phyloP scores from a whole-genome alignment of 1,140 invertebrate species.

The Magallana ariakensis region DNA sequence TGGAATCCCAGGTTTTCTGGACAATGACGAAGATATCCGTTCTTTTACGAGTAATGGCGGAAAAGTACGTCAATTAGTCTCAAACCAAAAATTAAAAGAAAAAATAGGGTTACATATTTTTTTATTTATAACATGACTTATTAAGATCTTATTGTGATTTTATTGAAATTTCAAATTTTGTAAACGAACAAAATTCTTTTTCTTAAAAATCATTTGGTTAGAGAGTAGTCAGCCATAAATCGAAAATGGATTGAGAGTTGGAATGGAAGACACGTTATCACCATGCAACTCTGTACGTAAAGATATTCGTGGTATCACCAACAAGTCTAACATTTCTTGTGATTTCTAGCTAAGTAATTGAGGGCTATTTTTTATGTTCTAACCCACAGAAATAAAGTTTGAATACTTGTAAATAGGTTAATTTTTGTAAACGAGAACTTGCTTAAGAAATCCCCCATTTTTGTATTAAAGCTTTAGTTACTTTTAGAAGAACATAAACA shows the following conservation, averaged over 20 bases:
- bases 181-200: neutral
- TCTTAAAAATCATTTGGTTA: neutral
- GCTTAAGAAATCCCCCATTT: too few relatives aligned
- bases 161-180: too few relatives aligned
- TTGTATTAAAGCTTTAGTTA: too few relatives aligned
- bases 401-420: too few relatives aligned
- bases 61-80: slow-evolving; percentile 57
- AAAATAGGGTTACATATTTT: too few relatives aligned
- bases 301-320: too few relatives aligned
- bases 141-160: neutral
- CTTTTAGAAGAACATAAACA: too few relatives aligned
- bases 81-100: slow-evolving; percentile 16
- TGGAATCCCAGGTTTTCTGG: neutral
- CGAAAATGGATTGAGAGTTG: slow-evolving; percentile 69
- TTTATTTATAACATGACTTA: neutral
- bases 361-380: too few relatives aligned
- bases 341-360: too few relatives aligned
- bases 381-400: too few relatives aligned
- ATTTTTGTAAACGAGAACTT: too few relatives aligned
- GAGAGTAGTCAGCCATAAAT: slow-evolving; percentile 47
- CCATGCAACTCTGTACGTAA: slow-evolving; percentile 58
- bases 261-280: slow-evolving; percentile 63
- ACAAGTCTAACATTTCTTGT: too few relatives aligned
- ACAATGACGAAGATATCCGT: slow-evolving; percentile 74
- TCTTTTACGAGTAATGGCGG: slow-evolving; percentile 74